phyloP scores from a whole-genome alignment of 2,797 vertebrate species.

The Clarias laeviceps region DNA sequence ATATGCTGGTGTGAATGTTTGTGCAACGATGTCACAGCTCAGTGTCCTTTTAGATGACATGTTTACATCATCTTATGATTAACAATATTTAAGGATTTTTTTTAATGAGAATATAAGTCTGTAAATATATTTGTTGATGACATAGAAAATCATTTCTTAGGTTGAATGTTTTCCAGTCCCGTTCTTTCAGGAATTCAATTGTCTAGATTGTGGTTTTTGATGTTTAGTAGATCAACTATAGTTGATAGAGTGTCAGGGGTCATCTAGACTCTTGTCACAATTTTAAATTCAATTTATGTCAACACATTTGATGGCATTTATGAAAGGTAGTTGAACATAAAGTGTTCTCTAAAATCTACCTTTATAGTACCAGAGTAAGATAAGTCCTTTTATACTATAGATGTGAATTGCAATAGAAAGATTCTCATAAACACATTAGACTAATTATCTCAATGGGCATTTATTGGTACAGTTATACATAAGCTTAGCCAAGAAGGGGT shows the following conservation, averaged over 20 bases:
- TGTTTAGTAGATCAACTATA: not conserved
- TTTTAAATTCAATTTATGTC: not conserved
- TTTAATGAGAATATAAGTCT: not conserved
- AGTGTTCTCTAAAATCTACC: not conserved
- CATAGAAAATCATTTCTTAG: not conserved
- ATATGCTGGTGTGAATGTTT: not conserved
- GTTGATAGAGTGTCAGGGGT: not conserved
- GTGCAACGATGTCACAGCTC: not conserved
- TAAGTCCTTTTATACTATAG: not conserved
- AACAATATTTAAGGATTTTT: not conserved
- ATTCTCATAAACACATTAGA: not conserved
- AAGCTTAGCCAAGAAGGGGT: not conserved
- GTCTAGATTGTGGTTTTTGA: not conserved
- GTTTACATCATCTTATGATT: not conserved
- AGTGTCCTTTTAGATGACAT: not conserved
- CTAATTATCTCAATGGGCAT: not conserved
- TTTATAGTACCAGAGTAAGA: not conserved
- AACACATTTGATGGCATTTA: not conserved
- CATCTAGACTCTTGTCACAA: not conserved
- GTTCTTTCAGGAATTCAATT: not conserved
- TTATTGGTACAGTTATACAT: not conserved
- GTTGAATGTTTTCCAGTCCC: not conserved
- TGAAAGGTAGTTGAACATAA: not conserved
- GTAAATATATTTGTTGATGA: not conserved
- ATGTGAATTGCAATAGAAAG: not conserved